phyloP scores from a whole-genome alignment of 2,888 invertebrate species.

The Himalopsyche anomala region DNA sequence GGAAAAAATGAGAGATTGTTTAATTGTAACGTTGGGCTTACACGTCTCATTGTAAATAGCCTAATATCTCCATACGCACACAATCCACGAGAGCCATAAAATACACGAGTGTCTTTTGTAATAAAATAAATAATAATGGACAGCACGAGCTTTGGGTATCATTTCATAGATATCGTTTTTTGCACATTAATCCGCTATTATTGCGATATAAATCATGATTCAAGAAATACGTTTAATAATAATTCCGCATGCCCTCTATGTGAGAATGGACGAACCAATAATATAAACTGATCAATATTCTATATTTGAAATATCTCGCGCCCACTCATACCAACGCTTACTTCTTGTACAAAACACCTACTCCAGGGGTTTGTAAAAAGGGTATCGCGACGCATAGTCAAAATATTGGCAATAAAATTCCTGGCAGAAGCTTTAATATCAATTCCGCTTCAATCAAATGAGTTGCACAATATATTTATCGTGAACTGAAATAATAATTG shows the following conservation, averaged over 20 bases:
- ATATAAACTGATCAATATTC: conserved; percentile 65
- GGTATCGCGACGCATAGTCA: not conserved
- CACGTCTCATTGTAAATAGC: too few relatives aligned
- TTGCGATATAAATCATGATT: conserved; percentile 37
- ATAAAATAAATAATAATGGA: conserved; percentile 32
- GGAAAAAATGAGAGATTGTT: too few relatives aligned
- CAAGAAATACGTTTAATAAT: conserved; percentile 51
- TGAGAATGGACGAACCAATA: conserved; percentile 60
- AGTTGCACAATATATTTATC: too few relatives aligned
- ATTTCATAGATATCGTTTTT: conserved; percentile 54
- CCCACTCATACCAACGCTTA: conserved; percentile 45
- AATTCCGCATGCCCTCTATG: conserved; percentile 36
- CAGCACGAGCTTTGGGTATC: conserved; percentile 36
- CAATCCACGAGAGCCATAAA: not conserved
- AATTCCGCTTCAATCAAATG: too few relatives aligned
- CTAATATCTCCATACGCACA: not conserved
- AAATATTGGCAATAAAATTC: not conserved
- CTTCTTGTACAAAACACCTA: conserved; percentile 9
- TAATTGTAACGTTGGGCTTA: too few relatives aligned
- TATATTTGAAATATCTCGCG: conserved; percentile 63
- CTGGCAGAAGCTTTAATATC: too few relatives aligned
- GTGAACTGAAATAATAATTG: too few relatives aligned
- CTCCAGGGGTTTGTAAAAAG: not conserved
- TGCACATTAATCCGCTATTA: conserved; percentile 43
- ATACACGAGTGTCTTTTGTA: conserved; percentile 42